phyloP scores from a whole-genome alignment of 2,888 invertebrate genomes.

The Frankliniella fusca region DNA sequence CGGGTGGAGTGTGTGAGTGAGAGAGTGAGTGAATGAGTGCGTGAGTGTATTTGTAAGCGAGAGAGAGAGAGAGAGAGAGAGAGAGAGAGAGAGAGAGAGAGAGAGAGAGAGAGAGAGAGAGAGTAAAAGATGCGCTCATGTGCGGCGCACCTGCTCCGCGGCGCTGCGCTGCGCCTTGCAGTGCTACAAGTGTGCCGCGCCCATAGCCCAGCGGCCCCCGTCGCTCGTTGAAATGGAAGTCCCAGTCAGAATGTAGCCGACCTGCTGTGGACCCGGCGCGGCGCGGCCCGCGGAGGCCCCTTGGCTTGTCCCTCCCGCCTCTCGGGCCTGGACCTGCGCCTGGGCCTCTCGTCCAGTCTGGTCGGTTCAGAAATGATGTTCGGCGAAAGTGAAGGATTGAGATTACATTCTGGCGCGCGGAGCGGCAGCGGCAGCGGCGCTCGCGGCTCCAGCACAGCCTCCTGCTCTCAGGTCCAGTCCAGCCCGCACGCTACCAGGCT shows the following conservation, averaged over 20 bases:
- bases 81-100: background rate
- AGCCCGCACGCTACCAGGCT: background rate
- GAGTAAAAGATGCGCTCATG: background rate
- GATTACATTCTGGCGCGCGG: constrained; percentile 17
- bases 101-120: no score
- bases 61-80: background rate
- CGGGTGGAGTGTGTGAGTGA: background rate
- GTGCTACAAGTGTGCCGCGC: no score
- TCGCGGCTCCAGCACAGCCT: background rate
- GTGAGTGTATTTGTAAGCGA: background rate
- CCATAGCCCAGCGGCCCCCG: no score
- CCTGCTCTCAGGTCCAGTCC: background rate
- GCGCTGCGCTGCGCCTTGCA: no score
- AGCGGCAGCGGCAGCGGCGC: background rate
- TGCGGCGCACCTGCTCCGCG: background rate
- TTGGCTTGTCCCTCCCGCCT: background rate
- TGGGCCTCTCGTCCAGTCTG: background rate
- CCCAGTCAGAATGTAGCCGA: no score
- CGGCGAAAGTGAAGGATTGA: constrained; percentile 15
- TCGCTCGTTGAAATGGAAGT: no score
- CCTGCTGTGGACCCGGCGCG: background rate
- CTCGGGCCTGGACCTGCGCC: background rate
- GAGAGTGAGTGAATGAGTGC: background rate
- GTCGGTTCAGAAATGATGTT: background rate
- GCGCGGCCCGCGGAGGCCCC: background rate